phyloP scores from a whole-genome alignment of 64 coral and sea anemone genomes.

The Hydrozoanthus tunicans region DNA sequence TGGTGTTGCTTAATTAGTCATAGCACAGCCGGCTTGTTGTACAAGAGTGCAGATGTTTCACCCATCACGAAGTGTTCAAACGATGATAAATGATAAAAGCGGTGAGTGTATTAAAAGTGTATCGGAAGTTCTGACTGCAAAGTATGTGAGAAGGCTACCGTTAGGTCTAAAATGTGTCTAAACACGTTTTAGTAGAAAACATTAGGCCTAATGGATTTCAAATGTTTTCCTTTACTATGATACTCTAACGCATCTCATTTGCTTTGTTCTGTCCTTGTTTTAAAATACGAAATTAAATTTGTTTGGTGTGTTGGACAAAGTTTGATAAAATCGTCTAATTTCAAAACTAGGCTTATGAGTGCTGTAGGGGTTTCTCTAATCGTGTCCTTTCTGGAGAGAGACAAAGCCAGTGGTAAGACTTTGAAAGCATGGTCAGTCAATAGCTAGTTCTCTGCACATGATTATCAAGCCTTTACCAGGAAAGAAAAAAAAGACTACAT shows the following conservation, averaged over 20 bases:
- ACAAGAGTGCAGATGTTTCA: conserved; percentile 21
- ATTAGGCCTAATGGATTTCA: neutral
- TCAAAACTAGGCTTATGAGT: neutral
- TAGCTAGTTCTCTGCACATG: neutral
- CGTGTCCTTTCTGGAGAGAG: neutral
- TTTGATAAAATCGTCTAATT: neutral
- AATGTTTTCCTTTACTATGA: neutral
- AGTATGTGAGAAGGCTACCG: neutral
- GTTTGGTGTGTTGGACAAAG: neutral
- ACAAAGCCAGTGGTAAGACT: neutral
- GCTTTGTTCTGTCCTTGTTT: neutral
- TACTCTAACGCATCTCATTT: neutral
- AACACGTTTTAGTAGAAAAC: neutral
- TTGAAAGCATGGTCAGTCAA: neutral
- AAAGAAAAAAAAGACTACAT: neutral
- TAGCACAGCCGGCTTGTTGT: conserved; percentile 1
- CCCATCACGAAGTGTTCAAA: neutral
- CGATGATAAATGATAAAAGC: neutral
- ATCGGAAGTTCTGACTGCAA: conserved; percentile 40
- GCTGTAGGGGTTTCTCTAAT: neutral
- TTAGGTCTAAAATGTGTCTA: conserved; percentile 22
- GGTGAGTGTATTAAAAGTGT: conserved; percentile 1
- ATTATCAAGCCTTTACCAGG: neutral
- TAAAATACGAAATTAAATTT: conserved; percentile 5
- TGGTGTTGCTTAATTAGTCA: neutral